Percentiles rank a stretch among this genome's conserved stretches.
phyloP scores from a whole-genome alignment of 2,888 invertebrate genomes.

The Aquatica leii region DNA sequence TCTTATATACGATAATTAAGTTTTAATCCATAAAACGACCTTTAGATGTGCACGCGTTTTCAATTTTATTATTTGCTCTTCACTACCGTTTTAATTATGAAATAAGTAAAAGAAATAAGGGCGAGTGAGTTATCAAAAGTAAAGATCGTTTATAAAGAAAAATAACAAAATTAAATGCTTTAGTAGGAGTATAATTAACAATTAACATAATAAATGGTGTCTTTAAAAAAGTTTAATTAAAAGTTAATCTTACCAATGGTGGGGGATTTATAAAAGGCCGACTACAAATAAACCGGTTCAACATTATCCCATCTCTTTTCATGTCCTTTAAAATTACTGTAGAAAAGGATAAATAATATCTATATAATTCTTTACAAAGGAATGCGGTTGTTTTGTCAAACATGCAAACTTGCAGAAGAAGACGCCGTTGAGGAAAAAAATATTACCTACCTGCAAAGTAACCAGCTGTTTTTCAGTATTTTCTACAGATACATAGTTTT shows the following conservation, averaged over 20 bases:
- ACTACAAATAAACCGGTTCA: constrained; percentile 22
- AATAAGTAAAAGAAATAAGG: too few species aligned
- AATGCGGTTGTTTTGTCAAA: constrained; percentile 31
- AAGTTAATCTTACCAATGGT: neutral
- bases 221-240: constrained; percentile 7
- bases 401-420: constrained; percentile 26
- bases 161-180: too few species aligned
- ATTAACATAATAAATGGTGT: neutral
- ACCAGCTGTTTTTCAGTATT: neutral
- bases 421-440: constrained; percentile 16
- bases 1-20: too few species aligned
- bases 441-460: neutral
- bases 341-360: constrained; percentile 23
- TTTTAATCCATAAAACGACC: too few species aligned
- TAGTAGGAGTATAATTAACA: too few species aligned
- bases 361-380: constrained; percentile 23
- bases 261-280: constrained; percentile 17
- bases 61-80: too few species aligned
- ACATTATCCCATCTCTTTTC: constrained; percentile 5
- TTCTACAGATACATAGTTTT: neutral
- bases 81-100: too few species aligned
- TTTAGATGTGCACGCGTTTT: too few species aligned
- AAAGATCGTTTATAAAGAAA: too few species aligned
- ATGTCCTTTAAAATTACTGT: constrained; percentile 3
- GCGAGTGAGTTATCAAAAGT: too few species aligned